Percentiles rank a stretch among this genome's conserved stretches.
Evolutionary conservation across 1,140 invertebrate species (phyloP).

Genomic region (Halyomorpha halys): DNA sequence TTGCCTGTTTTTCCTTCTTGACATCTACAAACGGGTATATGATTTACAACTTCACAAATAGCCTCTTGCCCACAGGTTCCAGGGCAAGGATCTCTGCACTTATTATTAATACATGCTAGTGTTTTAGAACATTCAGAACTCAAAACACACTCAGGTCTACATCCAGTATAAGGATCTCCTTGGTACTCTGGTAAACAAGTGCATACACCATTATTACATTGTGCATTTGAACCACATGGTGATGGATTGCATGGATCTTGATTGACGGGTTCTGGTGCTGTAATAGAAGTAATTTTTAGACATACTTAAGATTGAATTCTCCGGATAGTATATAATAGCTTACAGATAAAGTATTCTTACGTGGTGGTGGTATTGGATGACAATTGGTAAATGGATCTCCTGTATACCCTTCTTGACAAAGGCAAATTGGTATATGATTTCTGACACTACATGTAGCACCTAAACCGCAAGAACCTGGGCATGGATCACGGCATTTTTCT

Average conservation of each 20-base stretch:
- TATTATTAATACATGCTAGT: constrained; percentile 41
- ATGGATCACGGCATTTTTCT: constrained; percentile 61
- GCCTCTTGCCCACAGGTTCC: constrained; percentile 44
- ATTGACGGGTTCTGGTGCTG: constrained; percentile 28
- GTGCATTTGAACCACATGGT: constrained; percentile 50
- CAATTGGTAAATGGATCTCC: constrained; percentile 50
- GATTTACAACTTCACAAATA: constrained; percentile 41
- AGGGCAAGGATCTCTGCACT: constrained; percentile 43
- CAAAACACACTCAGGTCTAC: constrained; percentile 42
- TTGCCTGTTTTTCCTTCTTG: constrained; percentile 40
- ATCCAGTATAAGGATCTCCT: constrained; percentile 44
- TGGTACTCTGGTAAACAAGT: constrained; percentile 43
- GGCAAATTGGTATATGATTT: constrained; percentile 47
- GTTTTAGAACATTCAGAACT: constrained; percentile 40
- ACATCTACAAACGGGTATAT: constrained; percentile 42
- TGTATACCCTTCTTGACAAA: constrained; percentile 43
- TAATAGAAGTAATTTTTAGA: constrained; percentile 5
- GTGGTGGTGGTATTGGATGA: constrained; percentile 36
- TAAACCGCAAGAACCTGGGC: constrained; percentile 58
- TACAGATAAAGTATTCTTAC: constrained; percentile 22
- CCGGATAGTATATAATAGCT: neutral
- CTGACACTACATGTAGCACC: constrained; percentile 47
- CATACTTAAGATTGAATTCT: neutral
- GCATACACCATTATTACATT: constrained; percentile 42
- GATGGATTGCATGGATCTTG: constrained; percentile 40